phyloP scores from a whole-genome alignment of 2,888 invertebrate species.

The Pseudococcus jackbeardsleyi region DNA sequence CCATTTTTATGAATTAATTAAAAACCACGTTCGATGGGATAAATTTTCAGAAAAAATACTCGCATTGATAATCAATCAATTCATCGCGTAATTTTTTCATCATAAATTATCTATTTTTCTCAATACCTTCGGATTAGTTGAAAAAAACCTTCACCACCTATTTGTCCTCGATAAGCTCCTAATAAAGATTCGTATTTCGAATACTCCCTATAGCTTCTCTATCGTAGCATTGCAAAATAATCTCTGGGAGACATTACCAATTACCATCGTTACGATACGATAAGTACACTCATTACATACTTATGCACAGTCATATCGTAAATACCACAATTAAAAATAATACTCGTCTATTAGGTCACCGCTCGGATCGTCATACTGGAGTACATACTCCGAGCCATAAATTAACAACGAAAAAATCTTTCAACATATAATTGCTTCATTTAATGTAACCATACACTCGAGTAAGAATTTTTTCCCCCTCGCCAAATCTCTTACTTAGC shows the following conservation, averaged over 20 bases:
- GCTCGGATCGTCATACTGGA: background rate
- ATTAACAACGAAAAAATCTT: constrained; percentile 7
- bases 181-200: background rate
- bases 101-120: no score
- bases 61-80: no score
- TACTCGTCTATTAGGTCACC: constrained; percentile 24
- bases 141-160: no score
- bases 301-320: background rate
- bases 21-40: no score
- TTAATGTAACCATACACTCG: background rate
- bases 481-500: constrained; percentile 33
- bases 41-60: no score
- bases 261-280: background rate
- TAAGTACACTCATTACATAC: background rate
- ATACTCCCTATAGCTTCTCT: background rate
- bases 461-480: background rate
- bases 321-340: constrained; percentile 46
- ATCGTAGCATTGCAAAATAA: background rate
- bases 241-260: constrained; percentile 1
- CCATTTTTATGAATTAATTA: no score
- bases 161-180: no score
- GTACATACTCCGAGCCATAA: background rate
- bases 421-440: constrained; percentile 30
- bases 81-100: no score
- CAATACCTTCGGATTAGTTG: no score